phyloP scores from a whole-genome alignment of 2,113 vertebrate species.

The Pampusana beccarii region DNA sequence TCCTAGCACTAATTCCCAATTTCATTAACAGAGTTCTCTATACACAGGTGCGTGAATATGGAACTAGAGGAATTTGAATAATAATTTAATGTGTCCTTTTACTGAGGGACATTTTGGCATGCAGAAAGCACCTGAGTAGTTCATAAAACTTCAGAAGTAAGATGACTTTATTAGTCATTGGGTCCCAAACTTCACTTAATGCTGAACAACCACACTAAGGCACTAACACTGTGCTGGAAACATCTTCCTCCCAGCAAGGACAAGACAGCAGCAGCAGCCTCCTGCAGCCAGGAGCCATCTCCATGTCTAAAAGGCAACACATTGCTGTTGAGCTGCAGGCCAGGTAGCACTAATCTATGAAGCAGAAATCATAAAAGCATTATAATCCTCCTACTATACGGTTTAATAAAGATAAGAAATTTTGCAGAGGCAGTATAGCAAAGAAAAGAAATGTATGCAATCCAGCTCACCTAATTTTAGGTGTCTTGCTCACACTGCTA shows the following conservation, averaged over 20 bases:
- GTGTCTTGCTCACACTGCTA: neutral
- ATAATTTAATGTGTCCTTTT: neutral
- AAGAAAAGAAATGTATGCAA: neutral
- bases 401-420: neutral
- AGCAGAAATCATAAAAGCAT: neutral
- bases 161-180: neutral
- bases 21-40: neutral
- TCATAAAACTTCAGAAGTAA: neutral
- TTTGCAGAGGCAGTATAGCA: neutral
- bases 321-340: neutral
- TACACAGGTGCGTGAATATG: neutral
- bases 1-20: neutral
- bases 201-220: neutral
- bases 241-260: neutral
- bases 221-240: neutral
- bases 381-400: neutral
- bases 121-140: neutral
- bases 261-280: neutral
- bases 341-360: neutral
- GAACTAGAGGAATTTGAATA: neutral
- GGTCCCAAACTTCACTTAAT: neutral
- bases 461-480: neutral
- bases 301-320: neutral
- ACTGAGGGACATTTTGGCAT: neutral
- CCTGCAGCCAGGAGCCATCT: neutral